These are phyloP conservation scores for Timandra comae DNA, from an alignment of 2,888 invertebrate species.

Conservation along the genomic window DNA sequence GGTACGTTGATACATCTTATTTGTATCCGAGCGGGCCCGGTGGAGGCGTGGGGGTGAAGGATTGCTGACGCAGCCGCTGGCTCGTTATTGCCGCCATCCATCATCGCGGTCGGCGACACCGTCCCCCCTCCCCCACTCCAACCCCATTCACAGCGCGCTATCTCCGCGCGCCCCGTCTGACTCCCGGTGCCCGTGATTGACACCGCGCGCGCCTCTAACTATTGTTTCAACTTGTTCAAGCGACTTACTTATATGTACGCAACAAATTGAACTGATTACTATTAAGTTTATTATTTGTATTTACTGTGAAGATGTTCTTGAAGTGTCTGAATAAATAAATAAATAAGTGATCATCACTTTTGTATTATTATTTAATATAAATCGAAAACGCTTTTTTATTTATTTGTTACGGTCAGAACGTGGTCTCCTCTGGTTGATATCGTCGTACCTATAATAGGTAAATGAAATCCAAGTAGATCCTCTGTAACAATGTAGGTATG, in stretches of 20 bases:
- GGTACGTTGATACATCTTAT: not conserved
- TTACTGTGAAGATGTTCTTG: too few relatives aligned
- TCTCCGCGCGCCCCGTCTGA: conserved; percentile 9
- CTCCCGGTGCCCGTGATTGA: not conserved
- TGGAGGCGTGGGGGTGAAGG: conserved; percentile 2
- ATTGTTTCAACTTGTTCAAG: not conserved
- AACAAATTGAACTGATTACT: not conserved
- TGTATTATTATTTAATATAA: too few relatives aligned
- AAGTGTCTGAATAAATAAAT: too few relatives aligned
- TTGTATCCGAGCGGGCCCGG: conserved; percentile 2
- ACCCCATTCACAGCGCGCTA: conserved; percentile 11
- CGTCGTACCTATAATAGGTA: too few relatives aligned
- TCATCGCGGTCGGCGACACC: conserved; percentile 44
- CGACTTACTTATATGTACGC: not conserved
- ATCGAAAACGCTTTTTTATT: too few relatives aligned
- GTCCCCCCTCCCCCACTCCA: conserved; percentile 7
- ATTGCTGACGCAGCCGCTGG: conserved; percentile 23
- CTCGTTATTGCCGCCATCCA: conserved; percentile 63
- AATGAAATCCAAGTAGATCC: too few relatives aligned
- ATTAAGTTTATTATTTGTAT: not conserved
- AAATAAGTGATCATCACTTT: too few relatives aligned
- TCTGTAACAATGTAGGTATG: too few relatives aligned
- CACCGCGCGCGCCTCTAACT: not conserved
- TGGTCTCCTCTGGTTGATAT: too few relatives aligned
- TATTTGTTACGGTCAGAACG: too few relatives aligned